Conservation (phyloP, 1,140 invertebrate species). For the Bursaphelenchus mucronatus region DNA sequence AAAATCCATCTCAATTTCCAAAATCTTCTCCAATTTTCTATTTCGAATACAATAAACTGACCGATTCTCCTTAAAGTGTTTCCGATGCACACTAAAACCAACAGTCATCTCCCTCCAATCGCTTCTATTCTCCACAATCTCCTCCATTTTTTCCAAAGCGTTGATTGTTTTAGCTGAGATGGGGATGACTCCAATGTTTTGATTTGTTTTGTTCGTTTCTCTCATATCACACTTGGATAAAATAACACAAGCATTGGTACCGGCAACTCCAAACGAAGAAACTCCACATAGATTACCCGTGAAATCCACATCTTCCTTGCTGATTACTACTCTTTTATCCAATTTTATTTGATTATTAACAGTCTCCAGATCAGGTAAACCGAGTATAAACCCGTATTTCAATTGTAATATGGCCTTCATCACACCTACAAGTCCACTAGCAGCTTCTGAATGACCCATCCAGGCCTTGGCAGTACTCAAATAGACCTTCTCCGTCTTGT, state of each 20-base stretch:
- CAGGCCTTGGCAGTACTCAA: slow-evolving; percentile 40
- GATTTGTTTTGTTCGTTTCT: background rate
- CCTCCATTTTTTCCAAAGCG: slow-evolving; percentile 19
- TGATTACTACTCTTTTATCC: slow-evolving; percentile 4
- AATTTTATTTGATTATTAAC: slow-evolving; percentile 29
- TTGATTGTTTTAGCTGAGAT: slow-evolving; percentile 35
- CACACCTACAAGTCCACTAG: slow-evolving; percentile 47
- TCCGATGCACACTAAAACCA: slow-evolving; percentile 3
- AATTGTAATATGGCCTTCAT: slow-evolving; percentile 40
- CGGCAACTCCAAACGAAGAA: slow-evolving; percentile 45
- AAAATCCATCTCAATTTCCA: no score
- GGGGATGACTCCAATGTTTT: slow-evolving; percentile 25
- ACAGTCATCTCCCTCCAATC: slow-evolving; percentile 2
- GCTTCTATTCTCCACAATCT: slow-evolving; percentile 3
- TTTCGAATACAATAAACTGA: slow-evolving; percentile 9
- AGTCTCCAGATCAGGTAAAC: slow-evolving; percentile 23
- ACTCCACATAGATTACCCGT: slow-evolving; percentile 21
- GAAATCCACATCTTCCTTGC: background rate
- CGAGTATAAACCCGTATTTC: slow-evolving; percentile 21
- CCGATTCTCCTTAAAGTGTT: slow-evolving; percentile 4
- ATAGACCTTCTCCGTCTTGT: background rate
- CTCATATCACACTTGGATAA: slow-evolving; percentile 16
- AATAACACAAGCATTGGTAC: slow-evolving; percentile 52
- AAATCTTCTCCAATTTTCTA: background rate
- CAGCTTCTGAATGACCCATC: slow-evolving; percentile 52